A percentile compares a stretch with the other conserved stretches of the same genome.
Conservation (phyloP, 2,797 vertebrate genomes). For the Onychomys arenicola region DNA sequence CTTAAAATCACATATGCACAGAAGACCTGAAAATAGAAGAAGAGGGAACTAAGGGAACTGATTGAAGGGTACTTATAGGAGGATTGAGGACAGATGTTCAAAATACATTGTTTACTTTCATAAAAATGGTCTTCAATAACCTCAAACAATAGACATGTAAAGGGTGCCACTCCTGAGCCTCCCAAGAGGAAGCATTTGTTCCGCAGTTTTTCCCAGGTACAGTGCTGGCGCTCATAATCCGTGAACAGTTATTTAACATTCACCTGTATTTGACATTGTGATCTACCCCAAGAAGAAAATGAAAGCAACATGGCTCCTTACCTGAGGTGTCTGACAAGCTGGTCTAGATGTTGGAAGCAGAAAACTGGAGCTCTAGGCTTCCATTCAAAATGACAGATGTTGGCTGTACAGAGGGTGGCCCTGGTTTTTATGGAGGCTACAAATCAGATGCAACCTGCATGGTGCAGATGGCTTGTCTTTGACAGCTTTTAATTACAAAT, state of each 20-base stretch:
- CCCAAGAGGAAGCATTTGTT: background rate
- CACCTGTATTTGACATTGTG: conserved; percentile 49
- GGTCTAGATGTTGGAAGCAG: conserved; percentile 14
- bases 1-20: background rate
- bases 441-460: conserved; percentile 65
- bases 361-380: conserved; percentile 25
- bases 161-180: background rate
- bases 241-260: conserved; percentile 55
- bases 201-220: background rate
- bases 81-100: background rate
- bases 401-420: conserved; percentile 25
- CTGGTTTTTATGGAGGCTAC: conserved; percentile 57
- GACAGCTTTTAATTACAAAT: conserved; percentile 26
- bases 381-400: conserved; percentile 57
- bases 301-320: conserved; percentile 62
- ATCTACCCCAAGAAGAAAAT: conserved; percentile 60
- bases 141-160: background rate
- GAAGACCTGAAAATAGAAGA: background rate
- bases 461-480: background rate
- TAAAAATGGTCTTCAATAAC: background rate
- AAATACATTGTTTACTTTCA: background rate
- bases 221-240: background rate
- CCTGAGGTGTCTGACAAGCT: conserved; percentile 53
- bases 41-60: too few relatives aligned
- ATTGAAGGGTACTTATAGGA: background rate